Evolutionary conservation across 2,888 invertebrate species (phyloP), one percentile per base, ranked within the genome.

Genomic region (Sepioteuthis lessoniana): DNA sequence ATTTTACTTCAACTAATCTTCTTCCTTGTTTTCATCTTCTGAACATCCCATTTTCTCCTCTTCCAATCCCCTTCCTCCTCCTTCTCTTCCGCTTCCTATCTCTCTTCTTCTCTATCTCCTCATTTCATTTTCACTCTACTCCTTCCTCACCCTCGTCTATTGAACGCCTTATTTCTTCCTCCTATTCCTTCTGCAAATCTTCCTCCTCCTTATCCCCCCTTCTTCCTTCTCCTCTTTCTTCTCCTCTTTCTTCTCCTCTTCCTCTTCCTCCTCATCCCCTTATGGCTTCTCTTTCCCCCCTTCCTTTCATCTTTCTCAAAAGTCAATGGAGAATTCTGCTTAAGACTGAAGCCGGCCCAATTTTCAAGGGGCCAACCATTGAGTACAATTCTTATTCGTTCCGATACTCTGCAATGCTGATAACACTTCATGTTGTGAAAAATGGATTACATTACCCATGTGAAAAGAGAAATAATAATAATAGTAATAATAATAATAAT

Each of bases 141-240:
- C 19, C 10, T 47, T 47, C 10, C 47, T 47, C 16, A 16, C 46
- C 46, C 10, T 10, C 10, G 7, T 10, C 5, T 46, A 46, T 46
- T 10, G n/a, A n/a, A n/a, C n/a, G n/a, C n/a, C n/a, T n/a, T n/a
- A n/a, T n/a, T n/a, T 76, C 76, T n/a, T 2, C 31, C 76, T 76
- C n/a, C 16, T 31, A 0, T 2, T 76, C 13, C 8, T 16, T 76
- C 76, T 76, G 0, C 31, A 10, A 10, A 2, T 25, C 3, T 13
- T 76, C 76, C n/a, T 76, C n/a, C n/a, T n/a, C n/a, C 13, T 10
- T 76, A 7, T 76, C 10, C 10, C 19, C 19, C 8, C 16, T 19
- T n/a, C 16, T 16, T 3, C 10, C 2, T 35, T n/a, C 0, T n/a
- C n/a, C 3, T 35, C 76, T 0, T 7, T 8, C 10, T 16, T 13